Percentiles rank a stretch among this genome's conserved stretches.
Conservation (phyloP, 1,140 invertebrate genomes). For the Drosophila biarmipes region DNA sequence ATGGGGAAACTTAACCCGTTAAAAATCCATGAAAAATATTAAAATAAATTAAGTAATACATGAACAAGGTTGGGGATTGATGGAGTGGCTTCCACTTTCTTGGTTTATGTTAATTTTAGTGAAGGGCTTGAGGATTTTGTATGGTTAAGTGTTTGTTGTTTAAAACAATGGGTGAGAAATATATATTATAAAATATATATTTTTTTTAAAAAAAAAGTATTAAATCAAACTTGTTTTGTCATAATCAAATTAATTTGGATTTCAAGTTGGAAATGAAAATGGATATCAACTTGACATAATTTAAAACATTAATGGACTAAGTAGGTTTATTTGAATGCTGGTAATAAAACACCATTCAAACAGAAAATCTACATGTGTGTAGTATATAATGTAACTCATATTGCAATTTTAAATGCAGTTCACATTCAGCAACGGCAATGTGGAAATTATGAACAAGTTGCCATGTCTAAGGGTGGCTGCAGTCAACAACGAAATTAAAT, state of each 20-base stretch:
- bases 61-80: slow-evolving; percentile 15
- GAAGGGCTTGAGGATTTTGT: slow-evolving; percentile 7
- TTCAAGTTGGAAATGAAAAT: no score
- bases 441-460: slow-evolving; percentile 50
- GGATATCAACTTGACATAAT: background rate
- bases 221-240: no score
- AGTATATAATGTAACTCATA: background rate
- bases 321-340: background rate
- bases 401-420: slow-evolving; percentile 21
- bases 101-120: slow-evolving; percentile 18
- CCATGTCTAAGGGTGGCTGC: slow-evolving; percentile 65
- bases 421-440: slow-evolving; percentile 9
- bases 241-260: no score
- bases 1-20: slow-evolving; percentile 19
- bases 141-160: background rate
- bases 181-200: background rate
- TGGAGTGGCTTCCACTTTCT: background rate
- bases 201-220: no score
- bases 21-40: slow-evolving; percentile 12
- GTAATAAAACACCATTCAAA: background rate
- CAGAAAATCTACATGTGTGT: no score
- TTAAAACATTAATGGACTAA: background rate
- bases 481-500: slow-evolving; percentile 38
- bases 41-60: background rate
- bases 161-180: background rate